Evolutionary conservation across 2,113 vertebrate genomes (phyloP).

Genomic region (Seriola dumerili): DNA sequence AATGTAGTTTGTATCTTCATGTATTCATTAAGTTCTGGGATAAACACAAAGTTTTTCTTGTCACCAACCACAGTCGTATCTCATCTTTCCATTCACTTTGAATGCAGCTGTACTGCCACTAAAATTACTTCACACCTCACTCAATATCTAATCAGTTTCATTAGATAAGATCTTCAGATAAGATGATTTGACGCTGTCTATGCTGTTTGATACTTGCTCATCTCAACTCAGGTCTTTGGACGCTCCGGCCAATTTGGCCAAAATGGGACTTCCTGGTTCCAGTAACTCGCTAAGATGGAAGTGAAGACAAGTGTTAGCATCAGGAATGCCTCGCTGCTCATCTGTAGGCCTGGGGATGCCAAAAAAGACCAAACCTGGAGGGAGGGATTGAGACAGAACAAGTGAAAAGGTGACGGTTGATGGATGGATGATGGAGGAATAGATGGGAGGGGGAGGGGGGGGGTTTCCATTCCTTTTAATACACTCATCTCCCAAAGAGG

Average conservation of each 20-base stretch:
- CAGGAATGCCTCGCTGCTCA: constrained; percentile 1
- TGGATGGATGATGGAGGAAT: constrained; percentile 40
- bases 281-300: constrained; percentile 11
- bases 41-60: too few species aligned
- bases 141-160: too few species aligned
- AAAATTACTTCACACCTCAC: too few species aligned
- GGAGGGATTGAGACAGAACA: constrained; percentile 56
- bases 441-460: constrained; percentile 41
- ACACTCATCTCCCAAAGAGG: constrained; percentile 58
- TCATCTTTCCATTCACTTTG: too few species aligned
- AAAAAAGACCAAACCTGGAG: constrained; percentile 27
- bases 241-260: not conserved
- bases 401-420: constrained; percentile 50
- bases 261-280: not conserved
- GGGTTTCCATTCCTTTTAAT: constrained; percentile 63
- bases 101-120: too few species aligned
- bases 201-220: not conserved
- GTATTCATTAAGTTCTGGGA: too few species aligned
- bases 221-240: not conserved
- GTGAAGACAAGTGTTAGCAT: not conserved
- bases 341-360: not conserved
- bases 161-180: too few species aligned
- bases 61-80: too few species aligned
- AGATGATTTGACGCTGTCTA: not conserved
- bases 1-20: too few species aligned